Evolutionary conservation across 2,113 vertebrate genomes (phyloP), one percentile per base, ranked within the genome.

Genomic region (Numida meleagris): DNA sequence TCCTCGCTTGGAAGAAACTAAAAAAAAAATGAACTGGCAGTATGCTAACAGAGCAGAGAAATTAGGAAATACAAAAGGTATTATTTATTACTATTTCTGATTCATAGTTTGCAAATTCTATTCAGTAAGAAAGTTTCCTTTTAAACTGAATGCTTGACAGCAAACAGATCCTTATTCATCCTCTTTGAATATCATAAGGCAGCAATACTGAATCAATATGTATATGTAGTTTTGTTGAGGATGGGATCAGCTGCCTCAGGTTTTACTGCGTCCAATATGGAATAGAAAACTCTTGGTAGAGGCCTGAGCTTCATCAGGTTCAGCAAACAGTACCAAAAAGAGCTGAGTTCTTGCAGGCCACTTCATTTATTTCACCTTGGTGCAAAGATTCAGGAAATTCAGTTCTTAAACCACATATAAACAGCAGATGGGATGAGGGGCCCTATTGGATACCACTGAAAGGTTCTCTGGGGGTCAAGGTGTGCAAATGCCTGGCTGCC

Each of bases 251-350:
- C 42, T 5, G 38, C 42, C 31, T 53, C 14, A 7, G 20, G 15
- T 20, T 33, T 75, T 24, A 43, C 21, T 23, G 19, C 17, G 24
- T 81, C 57, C 8, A 8, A 0, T 12, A 12, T 36, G 46, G 31
- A 42, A 1, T 0, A 1, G 67, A 24, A 85, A 45, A 12, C n/a
- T 5, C 12, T 6, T 66, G 0, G 0, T 66, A 27, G 63, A 71
- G n/a, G 24, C 25, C 6, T 1, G 25, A 77, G 10, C 23, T 58
- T 40, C 45, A 31, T 5, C 0, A 6, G 2, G 7, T n/a, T 55
- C 27, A 59, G 61, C 11, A 45, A 29, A 19, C 40, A 33, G 7
- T n/a, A n/a, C 1, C 6, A 66, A 57, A 66, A 62, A 68, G 73
- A 51, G 21, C 1, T 11, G 5, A 25, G 4, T 3, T 57, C 55